Conservation (phyloP, 2,888 invertebrate genomes). For the Baronia brevicornis region DNA sequence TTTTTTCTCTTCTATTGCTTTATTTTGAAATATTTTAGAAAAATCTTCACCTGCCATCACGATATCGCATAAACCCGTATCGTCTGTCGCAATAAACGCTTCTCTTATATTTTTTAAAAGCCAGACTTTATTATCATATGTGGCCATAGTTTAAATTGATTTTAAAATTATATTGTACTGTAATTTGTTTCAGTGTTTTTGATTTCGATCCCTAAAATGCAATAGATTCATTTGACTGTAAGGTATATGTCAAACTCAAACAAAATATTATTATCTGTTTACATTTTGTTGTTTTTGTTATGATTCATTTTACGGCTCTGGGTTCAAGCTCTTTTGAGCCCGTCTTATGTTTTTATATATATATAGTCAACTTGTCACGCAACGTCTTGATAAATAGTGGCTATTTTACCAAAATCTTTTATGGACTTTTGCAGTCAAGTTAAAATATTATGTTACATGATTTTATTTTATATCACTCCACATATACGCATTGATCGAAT, state of each 20-base stretch:
- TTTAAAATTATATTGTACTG: constrained; percentile 9
- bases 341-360: too few relatives aligned
- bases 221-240: too few relatives aligned
- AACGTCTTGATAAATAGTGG: too few relatives aligned
- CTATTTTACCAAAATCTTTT: too few relatives aligned
- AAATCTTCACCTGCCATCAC: constrained; percentile 92
- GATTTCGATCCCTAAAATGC: constrained; percentile 15
- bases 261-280: constrained; percentile 11
- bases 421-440: too few relatives aligned
- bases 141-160: constrained; percentile 80
- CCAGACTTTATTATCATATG: constrained; percentile 96
- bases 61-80: constrained; percentile 95
- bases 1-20: constrained; percentile 58
- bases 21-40: constrained; percentile 73
- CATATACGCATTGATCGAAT: too few relatives aligned
- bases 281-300: background rate
- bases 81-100: constrained; percentile 96
- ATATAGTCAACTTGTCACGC: too few relatives aligned
- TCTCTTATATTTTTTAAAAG: constrained; percentile 93
- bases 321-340: too few relatives aligned
- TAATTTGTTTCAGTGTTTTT: constrained; percentile 10
- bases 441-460: too few relatives aligned
- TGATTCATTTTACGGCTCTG: too few relatives aligned
- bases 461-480: too few relatives aligned
- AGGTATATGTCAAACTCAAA: constrained; percentile 12